Base-by-base conservation (phyloP, 2,797 vertebrate species). In the Intellagama lesueurii region DNA sequence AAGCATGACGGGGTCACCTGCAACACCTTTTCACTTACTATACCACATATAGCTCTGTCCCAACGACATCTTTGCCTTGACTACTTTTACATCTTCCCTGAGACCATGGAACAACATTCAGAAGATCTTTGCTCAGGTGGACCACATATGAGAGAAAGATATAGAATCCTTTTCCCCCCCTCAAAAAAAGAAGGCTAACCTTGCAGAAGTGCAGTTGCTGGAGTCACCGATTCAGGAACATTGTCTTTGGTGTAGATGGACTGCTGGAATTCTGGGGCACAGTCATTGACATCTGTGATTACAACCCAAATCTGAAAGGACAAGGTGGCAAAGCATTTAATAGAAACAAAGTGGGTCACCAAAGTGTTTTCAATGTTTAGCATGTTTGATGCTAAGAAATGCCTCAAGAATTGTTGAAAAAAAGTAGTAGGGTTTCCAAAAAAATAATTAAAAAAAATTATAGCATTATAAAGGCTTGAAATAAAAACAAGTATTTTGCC, bases 141-240 rank as follows among this genome's bases (percentile, higher is more conserved):
- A 16, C n/a, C 40, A 64, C 30, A 14, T 28, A 22, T 44, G 16
- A 44, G 52, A 35, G 32, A 47, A 56, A 73, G 47, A 35, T 75
- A 8, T 28, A 47, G 26, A 52, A n/a, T n/a, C 60, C 2, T 22
- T 6, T 19, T 11, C 1, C 26, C 28, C 14, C 32, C 52, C 22
- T 49, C 2, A n/a, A n/a, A n/a, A 49, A 44, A 81, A 81, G 6
- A 19, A 5, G 68, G 91, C 96, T 95, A 95, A 98, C 98, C 98
- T 97, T 98, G 98, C 81, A 98, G 95, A 94, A 98, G 97, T 3
- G 97, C 98, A 32, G 98, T 98, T 92, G 98, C 98, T 81, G 97
- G 97, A 87, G 97, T 96, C 95, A 99, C 98, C 0, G 97, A 98
- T 96, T 98, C 98, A 24, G 97, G 98, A 78, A 98, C 97, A 32